phyloP scores from a whole-genome alignment of 2,888 invertebrate genomes.

The Eupsilia transversa region DNA sequence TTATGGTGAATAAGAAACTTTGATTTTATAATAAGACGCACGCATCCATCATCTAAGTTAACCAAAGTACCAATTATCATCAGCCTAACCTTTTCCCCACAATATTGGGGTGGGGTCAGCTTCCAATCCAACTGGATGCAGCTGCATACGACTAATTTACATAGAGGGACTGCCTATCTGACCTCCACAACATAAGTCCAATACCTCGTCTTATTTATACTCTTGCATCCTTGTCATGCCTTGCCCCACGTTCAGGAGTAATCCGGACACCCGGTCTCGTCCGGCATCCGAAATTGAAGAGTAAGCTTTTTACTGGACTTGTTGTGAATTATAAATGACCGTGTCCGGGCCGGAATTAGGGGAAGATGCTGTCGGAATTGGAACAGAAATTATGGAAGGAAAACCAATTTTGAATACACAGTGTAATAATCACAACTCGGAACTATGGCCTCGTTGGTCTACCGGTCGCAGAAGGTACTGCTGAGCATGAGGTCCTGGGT shows the following conservation, averaged over 20 bases:
- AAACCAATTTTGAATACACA: not conserved
- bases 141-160: not conserved
- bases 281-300: conserved; percentile 61
- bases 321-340: conserved; percentile 53
- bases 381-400: not conserved
- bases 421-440: not conserved
- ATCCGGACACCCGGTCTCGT: conserved; percentile 57
- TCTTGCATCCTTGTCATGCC: not conserved
- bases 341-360: conserved; percentile 20
- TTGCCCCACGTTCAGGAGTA: conserved; percentile 45
- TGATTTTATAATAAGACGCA: no score
- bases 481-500: not conserved
- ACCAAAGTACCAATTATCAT: not conserved
- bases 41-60: not conserved
- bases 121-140: not conserved
- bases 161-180: not conserved
- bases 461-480: no score
- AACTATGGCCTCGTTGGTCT: not conserved
- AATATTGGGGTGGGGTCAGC: not conserved
- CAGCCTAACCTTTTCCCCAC: not conserved
- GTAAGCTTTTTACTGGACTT: conserved; percentile 51
- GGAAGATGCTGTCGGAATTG: conserved; percentile 1
- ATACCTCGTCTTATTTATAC: conserved; percentile 29
- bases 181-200: not conserved
- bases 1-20: no score